Conservation (phyloP, 2,888 invertebrate species). For the Hydrotaea cyrtoneurina region DNA sequence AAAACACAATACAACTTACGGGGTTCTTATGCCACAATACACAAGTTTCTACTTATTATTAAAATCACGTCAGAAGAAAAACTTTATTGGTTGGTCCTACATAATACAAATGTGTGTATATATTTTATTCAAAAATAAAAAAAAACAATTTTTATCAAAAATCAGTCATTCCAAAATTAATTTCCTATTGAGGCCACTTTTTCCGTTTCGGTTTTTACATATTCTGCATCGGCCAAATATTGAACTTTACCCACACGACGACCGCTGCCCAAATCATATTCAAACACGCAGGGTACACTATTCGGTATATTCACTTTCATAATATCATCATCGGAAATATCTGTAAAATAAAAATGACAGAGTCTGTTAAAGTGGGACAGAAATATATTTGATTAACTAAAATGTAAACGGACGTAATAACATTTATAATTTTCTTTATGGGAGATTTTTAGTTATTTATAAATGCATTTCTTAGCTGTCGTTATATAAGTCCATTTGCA, state of each 20-base stretch:
- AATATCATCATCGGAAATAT: conserved; percentile 86
- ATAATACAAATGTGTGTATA: conserved; percentile 12
- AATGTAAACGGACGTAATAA: too few relatives aligned
- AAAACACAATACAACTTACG: too few relatives aligned
- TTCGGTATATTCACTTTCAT: conserved; percentile 90
- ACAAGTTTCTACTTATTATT: too few relatives aligned
- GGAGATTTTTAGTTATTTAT: too few relatives aligned
- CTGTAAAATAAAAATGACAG: conserved; percentile 78
- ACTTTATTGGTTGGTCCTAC: too few relatives aligned
- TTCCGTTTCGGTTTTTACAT: conserved; percentile 88
- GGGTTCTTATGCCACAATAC: too few relatives aligned
- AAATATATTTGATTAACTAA: conserved; percentile 7
- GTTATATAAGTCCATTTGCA: too few relatives aligned
- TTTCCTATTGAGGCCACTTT: conserved; percentile 90
- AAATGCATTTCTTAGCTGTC: too few relatives aligned
- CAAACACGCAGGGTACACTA: conserved; percentile 90
- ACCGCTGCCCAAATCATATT: conserved; percentile 85
- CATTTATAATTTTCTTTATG: too few relatives aligned
- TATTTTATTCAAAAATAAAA: background rate
- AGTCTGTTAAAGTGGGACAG: too few relatives aligned
- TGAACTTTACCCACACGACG: conserved; percentile 87
- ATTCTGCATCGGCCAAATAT: conserved; percentile 90
- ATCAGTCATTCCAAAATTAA: conserved; percentile 61
- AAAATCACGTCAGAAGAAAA: too few relatives aligned
- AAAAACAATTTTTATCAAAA: conserved; percentile 34